Evolutionary conservation across 2,888 invertebrate species (phyloP), one percentile per base, ranked within the genome.

Genomic region (Rhorus exstirpatorius): DNA sequence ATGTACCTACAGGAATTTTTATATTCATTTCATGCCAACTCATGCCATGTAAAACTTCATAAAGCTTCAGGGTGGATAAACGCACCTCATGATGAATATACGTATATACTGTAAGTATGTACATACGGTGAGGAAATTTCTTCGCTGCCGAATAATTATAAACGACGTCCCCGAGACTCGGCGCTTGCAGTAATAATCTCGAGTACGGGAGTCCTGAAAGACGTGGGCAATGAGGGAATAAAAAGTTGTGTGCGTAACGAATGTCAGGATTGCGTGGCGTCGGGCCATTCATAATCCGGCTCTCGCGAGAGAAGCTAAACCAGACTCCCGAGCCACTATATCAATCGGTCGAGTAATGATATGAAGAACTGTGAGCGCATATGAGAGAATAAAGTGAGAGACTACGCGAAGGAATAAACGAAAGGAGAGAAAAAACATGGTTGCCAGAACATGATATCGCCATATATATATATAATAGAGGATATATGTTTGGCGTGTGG

Each of bases 211-310:
- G 71, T 70, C 55, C 51, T 14, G 74, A 41, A 65, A 46, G 51
- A 78, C 68, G 77, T 58, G 17, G 74, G 51, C 61, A 61, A 71
- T 46, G 77, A 76, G 74, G 51, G 53, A 61, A 71, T 38, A 80
- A 76, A 81, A 83, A 65, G 19, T 70, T 41, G 53, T 41, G 71
- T 71, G 67, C 65, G 70, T 85, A 85, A 85, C 84, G 83, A 84
- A 85, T 84, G 85, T 65, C 75, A 80, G 65, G 80, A 85, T 85
- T 83, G 85, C 85, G 79, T 85, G 85, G 83, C 78, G 78, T 72
- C 77, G 35, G 75, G 78, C 84, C 81, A 83, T 84, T 83, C 78
- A 80, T 83, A 84, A 84, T 81, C 68, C 82, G 68, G n/a, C n/a
- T n/a, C 31, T 74, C 35, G 53, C 41, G 44, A 10, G 58, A 65